Evolutionary conservation across 2,888 invertebrate species (phyloP), one percentile per base, ranked within the genome.

Genomic region (Trichacis sp.): DNA sequence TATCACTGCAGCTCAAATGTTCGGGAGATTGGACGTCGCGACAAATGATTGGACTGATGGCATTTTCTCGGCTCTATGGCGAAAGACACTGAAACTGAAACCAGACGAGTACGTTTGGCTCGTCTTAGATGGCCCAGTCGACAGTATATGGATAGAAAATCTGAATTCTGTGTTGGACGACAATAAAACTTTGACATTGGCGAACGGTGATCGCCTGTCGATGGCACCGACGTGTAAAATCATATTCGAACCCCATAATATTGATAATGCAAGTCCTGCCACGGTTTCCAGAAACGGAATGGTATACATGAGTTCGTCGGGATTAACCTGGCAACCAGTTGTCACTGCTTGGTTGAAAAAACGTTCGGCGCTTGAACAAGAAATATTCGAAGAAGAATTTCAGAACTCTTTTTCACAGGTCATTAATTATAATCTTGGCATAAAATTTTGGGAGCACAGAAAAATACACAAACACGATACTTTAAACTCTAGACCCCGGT

Each of bases 41-140:
- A 98, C 97, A 1, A 98, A 98, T 79, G 98, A 98, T 80, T 98
- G 98, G 98, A 98, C 97, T 0, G 97, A 98, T 83, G 98, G 98
- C 4, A 97, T 98, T 77, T 98, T 98, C 85, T 97, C 97, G 0
- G 96, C 97, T 0, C 86, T 98, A 0, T 98, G 97, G 98, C 88
- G 97, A 36, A 96, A 97, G 85, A 97, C 97, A 0, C 87, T 96
- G 1, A 95, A 95, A 85, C 86, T 93, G 0, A 97, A 95, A 85
- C 50, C 45, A 90, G 92, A 88, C 1, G 97, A 97, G 76, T 89
- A 95, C 80, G 90, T 97, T 17, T 98, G 98, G 98, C 85, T 98
- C 45, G 95, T 98, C 0, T 86, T 98, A 38, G 97, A 98, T 78
- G 98, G 98, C 0, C 97, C 97, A 0, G 97, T 98, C 0, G 98